Conservation (phyloP, 2,888 invertebrate genomes). For the Cybosia mesomella region DNA sequence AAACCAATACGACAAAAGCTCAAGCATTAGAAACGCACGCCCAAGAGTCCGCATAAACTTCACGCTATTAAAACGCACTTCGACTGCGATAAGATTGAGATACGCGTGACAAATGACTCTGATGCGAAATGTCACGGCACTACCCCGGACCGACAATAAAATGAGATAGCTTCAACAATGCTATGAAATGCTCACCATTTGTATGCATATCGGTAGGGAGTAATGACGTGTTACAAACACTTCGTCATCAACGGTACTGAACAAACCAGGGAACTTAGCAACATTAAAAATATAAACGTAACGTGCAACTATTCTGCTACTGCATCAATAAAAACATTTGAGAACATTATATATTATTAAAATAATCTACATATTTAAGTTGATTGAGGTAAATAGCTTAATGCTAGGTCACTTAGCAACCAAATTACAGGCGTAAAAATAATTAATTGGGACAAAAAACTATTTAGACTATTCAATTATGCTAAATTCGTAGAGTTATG, state of each 20-base stretch:
- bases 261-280: background rate
- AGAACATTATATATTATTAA: slow-evolving; percentile 13
- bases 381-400: slow-evolving; percentile 48
- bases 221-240: background rate
- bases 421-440: slow-evolving; percentile 26
- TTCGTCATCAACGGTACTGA: background rate
- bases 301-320: background rate
- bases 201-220: background rate
- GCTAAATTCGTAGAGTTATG: slow-evolving; percentile 8
- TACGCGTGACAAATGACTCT: slow-evolving; percentile 57
- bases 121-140: slow-evolving; percentile 57
- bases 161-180: slow-evolving; percentile 42
- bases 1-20: slow-evolving; percentile 32
- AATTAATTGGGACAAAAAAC: slow-evolving; percentile 29
- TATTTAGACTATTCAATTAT: slow-evolving; percentile 22
- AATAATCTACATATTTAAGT: slow-evolving; percentile 34
- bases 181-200: slow-evolving; percentile 24
- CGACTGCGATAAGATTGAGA: slow-evolving; percentile 50
- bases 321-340: slow-evolving; percentile 7
- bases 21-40: slow-evolving; percentile 41
- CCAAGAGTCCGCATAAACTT: slow-evolving; percentile 40
- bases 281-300: background rate
- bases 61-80: slow-evolving; percentile 51
- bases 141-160: slow-evolving; percentile 49
- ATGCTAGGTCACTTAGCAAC: slow-evolving; percentile 43